Percentiles rank a stretch among this genome's conserved stretches.
phyloP scores from a whole-genome alignment of 1,140 invertebrate genomes.

The Metopolophium dirhodum region DNA sequence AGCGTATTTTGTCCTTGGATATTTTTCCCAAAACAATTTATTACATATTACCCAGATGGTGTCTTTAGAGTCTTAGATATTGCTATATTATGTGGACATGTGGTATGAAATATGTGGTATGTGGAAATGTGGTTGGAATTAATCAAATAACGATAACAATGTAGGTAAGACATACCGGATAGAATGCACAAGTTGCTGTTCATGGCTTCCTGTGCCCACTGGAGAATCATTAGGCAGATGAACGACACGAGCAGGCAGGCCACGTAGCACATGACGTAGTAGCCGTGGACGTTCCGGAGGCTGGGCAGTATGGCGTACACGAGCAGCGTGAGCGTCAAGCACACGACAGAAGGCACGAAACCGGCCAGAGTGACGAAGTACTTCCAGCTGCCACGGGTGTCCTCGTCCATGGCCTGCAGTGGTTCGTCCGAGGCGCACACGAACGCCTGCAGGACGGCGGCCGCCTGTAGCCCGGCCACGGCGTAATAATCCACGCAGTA shows the following conservation, averaged over 20 bases:
- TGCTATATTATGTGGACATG: too few relatives aligned
- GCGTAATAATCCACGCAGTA: slow-evolving; percentile 1
- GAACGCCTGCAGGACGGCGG: background rate
- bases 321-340: slow-evolving; percentile 73
- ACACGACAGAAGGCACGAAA: slow-evolving; percentile 69
- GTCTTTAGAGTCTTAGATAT: too few relatives aligned
- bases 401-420: background rate
- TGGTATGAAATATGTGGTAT: too few relatives aligned
- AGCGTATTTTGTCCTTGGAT: too few relatives aligned
- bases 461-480: too few relatives aligned
- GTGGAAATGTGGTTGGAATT: too few relatives aligned
- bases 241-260: slow-evolving; percentile 71
- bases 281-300: slow-evolving; percentile 75
- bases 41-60: too few relatives aligned
- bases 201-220: slow-evolving; percentile 59
- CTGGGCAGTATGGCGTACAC: slow-evolving; percentile 76
- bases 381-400: slow-evolving; percentile 21
- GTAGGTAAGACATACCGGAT: background rate
- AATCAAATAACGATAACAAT: too few relatives aligned
- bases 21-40: too few relatives aligned
- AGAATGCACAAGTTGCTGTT: background rate
- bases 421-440: background rate
- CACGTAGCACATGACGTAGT: slow-evolving; percentile 77
- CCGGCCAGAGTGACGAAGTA: background rate
- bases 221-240: slow-evolving; percentile 67